Base-by-base conservation (phyloP, 2,888 invertebrate genomes). In the Crossocerus cetratus region DNA sequence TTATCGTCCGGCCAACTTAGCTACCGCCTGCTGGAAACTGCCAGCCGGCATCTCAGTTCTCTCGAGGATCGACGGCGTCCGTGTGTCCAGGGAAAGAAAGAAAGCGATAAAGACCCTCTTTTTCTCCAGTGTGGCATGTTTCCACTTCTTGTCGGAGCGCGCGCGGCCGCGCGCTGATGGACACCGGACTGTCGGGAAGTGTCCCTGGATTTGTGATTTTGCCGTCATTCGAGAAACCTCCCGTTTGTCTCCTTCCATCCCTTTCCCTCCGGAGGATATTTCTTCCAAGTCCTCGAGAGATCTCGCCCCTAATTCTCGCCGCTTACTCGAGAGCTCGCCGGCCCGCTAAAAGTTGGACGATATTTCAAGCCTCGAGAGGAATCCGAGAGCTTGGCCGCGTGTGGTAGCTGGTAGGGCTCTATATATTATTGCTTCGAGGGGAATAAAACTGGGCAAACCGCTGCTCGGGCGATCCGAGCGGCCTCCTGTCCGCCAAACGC, bases 81-180 rank as follows among this genome's bases (percentile, higher is more conserved):
- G 22, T 57, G 66, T n/a, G 23, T 56, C 65, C n/a, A 23, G 21
- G 32, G 44, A 32, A 32, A n/a, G 42, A 74, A 77, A 65, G 63
- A 57, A 69, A 58, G 45, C 68, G 81, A 81, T 69, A 69, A 79
- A 72, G 70, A 49, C 45, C 32, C 56, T 54, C 60, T 76, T 81
- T 79, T 81, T 77, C 68, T 61, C 57, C 5, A 22, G 45, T 11
- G 49, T 58, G 61, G 32, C 32, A 32, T 32, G 21, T 59, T 57
- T 21, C 54, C 55, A 49, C 54, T 77, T 72, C 65, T 69, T 65
- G 49, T 2, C 4, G 49, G 16, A 43, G 43, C 5, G 13, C 4
- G 43, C 4, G 13, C 4, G 4, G 43, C 13, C 32, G 14, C n/a
- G 65, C 67, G 64, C 68, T 62, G 65, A 74, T 59, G 72, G 56